Evolutionary conservation across 2,797 vertebrate species (phyloP).

Genomic region (Characodon lateralis): DNA sequence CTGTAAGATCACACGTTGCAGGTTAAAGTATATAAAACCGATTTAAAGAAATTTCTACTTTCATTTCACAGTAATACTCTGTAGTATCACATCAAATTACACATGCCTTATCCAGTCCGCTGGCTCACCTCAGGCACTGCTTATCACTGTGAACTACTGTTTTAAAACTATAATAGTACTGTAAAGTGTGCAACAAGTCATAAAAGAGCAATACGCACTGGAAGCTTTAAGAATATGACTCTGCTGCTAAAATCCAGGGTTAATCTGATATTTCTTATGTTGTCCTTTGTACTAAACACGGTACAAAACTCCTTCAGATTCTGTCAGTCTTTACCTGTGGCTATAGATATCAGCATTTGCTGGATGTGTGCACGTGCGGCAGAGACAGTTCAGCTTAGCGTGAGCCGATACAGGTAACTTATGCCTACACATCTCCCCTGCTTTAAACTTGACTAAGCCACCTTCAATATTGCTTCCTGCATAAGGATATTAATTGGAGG

Average conservation of each 20-base stretch:
- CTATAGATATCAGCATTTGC: slow-evolving; percentile 26
- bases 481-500: no score
- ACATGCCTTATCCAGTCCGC: slow-evolving; percentile 25
- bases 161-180: slow-evolving; percentile 53
- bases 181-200: slow-evolving; percentile 36
- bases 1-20: neutral
- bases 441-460: no score
- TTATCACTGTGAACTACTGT: slow-evolving; percentile 57
- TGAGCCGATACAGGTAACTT: no score
- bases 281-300: slow-evolving; percentile 55
- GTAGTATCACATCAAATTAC: slow-evolving; percentile 41
- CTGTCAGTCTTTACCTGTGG: slow-evolving; percentile 56
- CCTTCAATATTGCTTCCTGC: no score
- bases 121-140: slow-evolving; percentile 43
- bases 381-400: no score
- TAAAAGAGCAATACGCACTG: slow-evolving; percentile 38
- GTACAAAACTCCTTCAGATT: slow-evolving; percentile 65
- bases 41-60: slow-evolving; percentile 19
- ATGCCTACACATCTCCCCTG: no score
- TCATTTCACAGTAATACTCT: slow-evolving; percentile 23
- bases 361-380: no score
- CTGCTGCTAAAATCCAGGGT: slow-evolving; percentile 49
- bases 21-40: neutral
- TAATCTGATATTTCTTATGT: slow-evolving; percentile 52
- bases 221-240: slow-evolving; percentile 56